Percentiles rank a stretch among this genome's conserved stretches.
Conservation (phyloP, 2,113 vertebrate genomes). For the Oceanodroma tethys region DNA sequence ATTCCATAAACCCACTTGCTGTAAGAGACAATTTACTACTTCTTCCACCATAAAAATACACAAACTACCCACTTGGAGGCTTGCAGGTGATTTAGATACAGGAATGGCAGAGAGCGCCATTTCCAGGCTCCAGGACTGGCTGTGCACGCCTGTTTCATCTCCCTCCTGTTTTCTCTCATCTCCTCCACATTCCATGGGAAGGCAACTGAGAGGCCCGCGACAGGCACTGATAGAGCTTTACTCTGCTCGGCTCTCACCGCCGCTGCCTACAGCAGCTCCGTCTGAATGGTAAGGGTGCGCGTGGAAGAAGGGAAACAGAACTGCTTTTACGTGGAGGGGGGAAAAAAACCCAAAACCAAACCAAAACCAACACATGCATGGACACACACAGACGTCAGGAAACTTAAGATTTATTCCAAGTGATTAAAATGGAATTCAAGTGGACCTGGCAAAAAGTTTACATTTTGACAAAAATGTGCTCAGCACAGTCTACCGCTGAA, state of each 20-base stretch:
- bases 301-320: background rate
- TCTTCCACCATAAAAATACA: background rate
- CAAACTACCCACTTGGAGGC: background rate
- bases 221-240: constrained; percentile 22
- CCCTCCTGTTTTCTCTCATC: constrained; percentile 76
- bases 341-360: background rate
- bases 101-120: background rate
- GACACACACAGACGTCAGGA: background rate
- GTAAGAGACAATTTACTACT: background rate
- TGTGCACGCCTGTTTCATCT: constrained; percentile 61
- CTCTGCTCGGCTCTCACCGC: background rate
- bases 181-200: constrained; percentile 86
- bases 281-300: background rate
- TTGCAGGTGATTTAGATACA: background rate
- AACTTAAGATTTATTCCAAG: constrained; percentile 4
- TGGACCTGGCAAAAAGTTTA: constrained; percentile 16
- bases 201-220: constrained; percentile 35
- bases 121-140: background rate
- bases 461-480: background rate
- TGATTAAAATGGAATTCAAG: constrained; percentile 53
- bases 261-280: background rate
- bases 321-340: background rate
- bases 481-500: background rate
- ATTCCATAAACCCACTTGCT: background rate
- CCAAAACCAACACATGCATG: background rate